phyloP scores from a whole-genome alignment of 1,140 invertebrate species.

The Drosophila ercepeae region DNA sequence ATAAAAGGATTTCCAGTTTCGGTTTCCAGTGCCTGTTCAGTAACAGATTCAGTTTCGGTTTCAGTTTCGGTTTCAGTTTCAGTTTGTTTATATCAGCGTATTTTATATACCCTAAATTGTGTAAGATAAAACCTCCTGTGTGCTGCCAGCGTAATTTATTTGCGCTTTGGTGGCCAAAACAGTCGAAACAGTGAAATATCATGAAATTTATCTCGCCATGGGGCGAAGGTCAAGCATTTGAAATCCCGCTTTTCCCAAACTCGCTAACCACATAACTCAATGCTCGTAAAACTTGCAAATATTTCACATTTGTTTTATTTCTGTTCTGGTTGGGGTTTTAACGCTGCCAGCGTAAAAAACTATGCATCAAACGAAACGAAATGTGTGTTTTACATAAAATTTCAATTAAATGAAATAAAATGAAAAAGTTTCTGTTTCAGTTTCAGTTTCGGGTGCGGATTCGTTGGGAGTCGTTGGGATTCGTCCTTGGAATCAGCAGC shows the following conservation, averaged over 20 bases:
- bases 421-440: too few species aligned
- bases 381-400: constrained; percentile 81
- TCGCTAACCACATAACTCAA: constrained; percentile 60
- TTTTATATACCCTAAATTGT: constrained; percentile 49
- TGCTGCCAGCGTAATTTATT: constrained; percentile 65
- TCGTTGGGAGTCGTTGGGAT: constrained; percentile 27
- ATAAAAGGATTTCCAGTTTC: constrained; percentile 41
- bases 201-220: constrained; percentile 72
- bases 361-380: constrained; percentile 72
- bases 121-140: constrained; percentile 41
- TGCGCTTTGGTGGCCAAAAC: constrained; percentile 58
- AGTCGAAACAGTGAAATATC: constrained; percentile 68
- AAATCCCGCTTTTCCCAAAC: constrained; percentile 10
- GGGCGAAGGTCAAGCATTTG: constrained; percentile 64
- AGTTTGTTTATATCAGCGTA: constrained; percentile 70
- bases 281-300: constrained; percentile 76
- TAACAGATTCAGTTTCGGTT: not conserved
- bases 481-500: constrained; percentile 54
- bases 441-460: constrained; percentile 34
- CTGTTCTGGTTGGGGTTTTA: constrained; percentile 7
- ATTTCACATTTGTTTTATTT: constrained; percentile 52
- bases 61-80: not conserved
- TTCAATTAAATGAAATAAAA: constrained; percentile 81
- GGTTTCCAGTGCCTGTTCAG: too few species aligned
- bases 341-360: constrained; percentile 55